A percentile compares a stretch with the other conserved stretches of the same genome.
Evolutionary conservation across 2,797 vertebrate species (phyloP).

Genomic region (Phoxinus dragarum): DNA sequence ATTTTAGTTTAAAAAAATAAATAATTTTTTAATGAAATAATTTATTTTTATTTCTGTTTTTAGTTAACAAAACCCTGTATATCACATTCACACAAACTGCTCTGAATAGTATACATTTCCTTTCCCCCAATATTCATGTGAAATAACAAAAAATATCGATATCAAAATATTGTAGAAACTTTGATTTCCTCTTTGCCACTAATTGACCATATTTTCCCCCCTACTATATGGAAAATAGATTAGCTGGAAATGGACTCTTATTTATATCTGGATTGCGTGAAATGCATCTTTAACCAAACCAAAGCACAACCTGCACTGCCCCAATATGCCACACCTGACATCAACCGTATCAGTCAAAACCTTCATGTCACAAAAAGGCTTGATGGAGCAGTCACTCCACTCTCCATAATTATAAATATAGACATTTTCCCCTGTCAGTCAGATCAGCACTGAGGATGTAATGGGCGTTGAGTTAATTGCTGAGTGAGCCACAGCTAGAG

Average conservation of each 20-base stretch:
- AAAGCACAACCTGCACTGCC: conserved; percentile 32
- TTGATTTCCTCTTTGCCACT: not conserved
- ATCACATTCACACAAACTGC: not conserved
- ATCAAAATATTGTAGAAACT: not conserved
- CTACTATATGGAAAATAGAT: not conserved
- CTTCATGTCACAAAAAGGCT: conserved; percentile 42
- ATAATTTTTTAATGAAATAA: too few relatives aligned
- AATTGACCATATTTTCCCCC: not conserved
- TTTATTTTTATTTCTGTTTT: not conserved
- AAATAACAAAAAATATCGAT: not conserved
- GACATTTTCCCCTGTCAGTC: conserved; percentile 76
- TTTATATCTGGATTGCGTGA: not conserved
- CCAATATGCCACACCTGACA: conserved; percentile 41
- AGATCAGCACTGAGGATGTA: conserved; percentile 85
- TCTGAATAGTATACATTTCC: not conserved
- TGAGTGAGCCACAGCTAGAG: conserved; percentile 69
- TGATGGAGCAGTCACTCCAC: conserved; percentile 54
- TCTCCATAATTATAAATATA: conserved; percentile 59
- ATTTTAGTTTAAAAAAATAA: too few relatives aligned
- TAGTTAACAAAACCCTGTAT: not conserved
- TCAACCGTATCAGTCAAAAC: conserved; percentile 43
- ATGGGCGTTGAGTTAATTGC: conserved; percentile 88
- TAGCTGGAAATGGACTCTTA: not conserved
- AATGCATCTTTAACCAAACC: conserved; percentile 16
- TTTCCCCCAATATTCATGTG: not conserved